Evolutionary conservation across 2,888 invertebrate genomes (phyloP).

Genomic region (Calliopum simillimum): DNA sequence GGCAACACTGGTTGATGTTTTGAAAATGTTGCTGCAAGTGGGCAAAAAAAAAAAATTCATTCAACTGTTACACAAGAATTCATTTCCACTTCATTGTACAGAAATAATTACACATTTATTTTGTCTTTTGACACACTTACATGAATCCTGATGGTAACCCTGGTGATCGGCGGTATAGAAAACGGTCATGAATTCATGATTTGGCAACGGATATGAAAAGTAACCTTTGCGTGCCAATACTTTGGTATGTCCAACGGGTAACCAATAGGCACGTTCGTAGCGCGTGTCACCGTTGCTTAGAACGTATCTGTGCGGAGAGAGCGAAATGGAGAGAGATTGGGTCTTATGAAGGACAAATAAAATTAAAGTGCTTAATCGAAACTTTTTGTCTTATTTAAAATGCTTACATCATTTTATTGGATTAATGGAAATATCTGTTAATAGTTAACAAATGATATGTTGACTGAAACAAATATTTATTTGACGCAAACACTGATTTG

Average conservation of each 20-base stretch:
- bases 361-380: background rate
- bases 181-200: slow-evolving; percentile 54
- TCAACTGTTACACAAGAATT: slow-evolving; percentile 11
- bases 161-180: slow-evolving; percentile 61
- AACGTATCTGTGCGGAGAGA: slow-evolving; percentile 53
- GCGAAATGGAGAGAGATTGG: background rate
- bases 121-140: slow-evolving; percentile 48
- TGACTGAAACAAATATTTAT: no score
- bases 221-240: slow-evolving; percentile 58
- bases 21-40: slow-evolving; percentile 42
- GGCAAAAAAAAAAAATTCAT: slow-evolving; percentile 32
- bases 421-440: no score
- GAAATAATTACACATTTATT: background rate
- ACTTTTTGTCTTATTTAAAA: no score
- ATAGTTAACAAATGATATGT: no score
- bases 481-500: no score
- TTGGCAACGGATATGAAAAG: slow-evolving; percentile 58
- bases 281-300: slow-evolving; percentile 60
- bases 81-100: slow-evolving; percentile 1
- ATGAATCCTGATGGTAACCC: slow-evolving; percentile 56
- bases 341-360: background rate
- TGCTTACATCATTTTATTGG: no score
- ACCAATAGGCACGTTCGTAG: slow-evolving; percentile 59
- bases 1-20: slow-evolving; percentile 53
- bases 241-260: slow-evolving; percentile 47